Evolutionary conservation across 2,888 invertebrate species (phyloP).

Genomic region (Chymomyza amoena): DNA sequence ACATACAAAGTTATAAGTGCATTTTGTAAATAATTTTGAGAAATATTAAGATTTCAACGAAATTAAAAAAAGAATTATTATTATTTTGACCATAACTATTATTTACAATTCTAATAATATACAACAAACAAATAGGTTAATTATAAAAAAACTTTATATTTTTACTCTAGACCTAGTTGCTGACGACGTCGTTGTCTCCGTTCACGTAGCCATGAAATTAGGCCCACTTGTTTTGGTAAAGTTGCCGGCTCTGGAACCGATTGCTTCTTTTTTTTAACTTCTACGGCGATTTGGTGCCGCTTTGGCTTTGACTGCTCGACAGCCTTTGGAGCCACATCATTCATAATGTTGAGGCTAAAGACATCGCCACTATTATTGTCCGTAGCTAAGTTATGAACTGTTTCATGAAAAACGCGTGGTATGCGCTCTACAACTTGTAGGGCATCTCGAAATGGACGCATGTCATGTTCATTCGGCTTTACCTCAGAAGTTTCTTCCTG

Average conservation of each 20-base stretch:
- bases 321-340: constrained; percentile 39
- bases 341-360: constrained; percentile 60
- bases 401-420: constrained; percentile 59
- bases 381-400: constrained; percentile 50
- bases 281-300: not conserved
- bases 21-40: no score
- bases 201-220: not conserved
- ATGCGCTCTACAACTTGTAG: constrained; percentile 58
- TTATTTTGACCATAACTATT: not conserved
- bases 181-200: constrained; percentile 25
- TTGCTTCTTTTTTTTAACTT: not conserved
- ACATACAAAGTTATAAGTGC: no score
- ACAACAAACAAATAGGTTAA: constrained; percentile 21
- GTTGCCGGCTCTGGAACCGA: not conserved
- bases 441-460: constrained; percentile 58
- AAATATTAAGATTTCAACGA: no score
- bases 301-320: not conserved
- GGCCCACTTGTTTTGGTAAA: not conserved
- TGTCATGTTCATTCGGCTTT: constrained; percentile 28
- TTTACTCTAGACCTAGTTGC: constrained; percentile 15
- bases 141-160: not conserved
- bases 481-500: constrained; percentile 23
- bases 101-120: constrained; percentile 40
- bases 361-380: constrained; percentile 51
- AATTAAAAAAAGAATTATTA: no score